Evolutionary conservation across 2,113 vertebrate species (phyloP).

Genomic region (Myanophis thanlyinensis): DNA sequence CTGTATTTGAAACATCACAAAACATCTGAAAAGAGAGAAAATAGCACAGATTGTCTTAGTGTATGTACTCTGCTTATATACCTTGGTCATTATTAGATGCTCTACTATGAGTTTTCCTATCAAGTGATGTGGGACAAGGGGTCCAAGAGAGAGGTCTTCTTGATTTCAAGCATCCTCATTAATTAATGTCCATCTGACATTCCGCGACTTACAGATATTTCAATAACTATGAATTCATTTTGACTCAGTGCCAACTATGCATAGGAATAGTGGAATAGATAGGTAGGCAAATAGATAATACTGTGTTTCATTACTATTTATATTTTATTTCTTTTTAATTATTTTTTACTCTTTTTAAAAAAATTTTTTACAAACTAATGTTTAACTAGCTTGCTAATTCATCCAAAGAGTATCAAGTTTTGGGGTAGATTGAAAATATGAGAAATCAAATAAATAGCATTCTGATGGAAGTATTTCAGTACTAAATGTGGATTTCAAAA

Average conservation of each 20-base stretch:
- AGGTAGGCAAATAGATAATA: not conserved
- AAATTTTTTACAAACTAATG: not conserved
- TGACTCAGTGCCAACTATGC: not conserved
- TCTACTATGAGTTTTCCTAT: not conserved
- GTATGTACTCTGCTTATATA: not conserved
- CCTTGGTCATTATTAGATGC: not conserved
- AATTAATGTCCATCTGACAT: not conserved
- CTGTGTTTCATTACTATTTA: not conserved
- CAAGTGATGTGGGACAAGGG: not conserved
- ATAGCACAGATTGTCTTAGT: not conserved
- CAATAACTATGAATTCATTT: not conserved
- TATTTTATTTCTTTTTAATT: not conserved
- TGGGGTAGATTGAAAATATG: not conserved
- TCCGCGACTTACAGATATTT: not conserved
- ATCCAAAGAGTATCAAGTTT: not conserved
- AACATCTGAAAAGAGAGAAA: not conserved
- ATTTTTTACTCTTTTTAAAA: not conserved
- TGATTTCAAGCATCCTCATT: not conserved
- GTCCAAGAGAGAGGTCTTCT: not conserved
- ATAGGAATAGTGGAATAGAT: not conserved
- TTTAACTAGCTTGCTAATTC: not conserved
- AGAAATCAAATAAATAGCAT: not conserved
- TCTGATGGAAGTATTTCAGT: not conserved
- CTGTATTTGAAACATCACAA: not conserved
- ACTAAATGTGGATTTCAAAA: not conserved